Conservation (phyloP, 1,140 invertebrate genomes). For the Hormaphis cornu region DNA sequence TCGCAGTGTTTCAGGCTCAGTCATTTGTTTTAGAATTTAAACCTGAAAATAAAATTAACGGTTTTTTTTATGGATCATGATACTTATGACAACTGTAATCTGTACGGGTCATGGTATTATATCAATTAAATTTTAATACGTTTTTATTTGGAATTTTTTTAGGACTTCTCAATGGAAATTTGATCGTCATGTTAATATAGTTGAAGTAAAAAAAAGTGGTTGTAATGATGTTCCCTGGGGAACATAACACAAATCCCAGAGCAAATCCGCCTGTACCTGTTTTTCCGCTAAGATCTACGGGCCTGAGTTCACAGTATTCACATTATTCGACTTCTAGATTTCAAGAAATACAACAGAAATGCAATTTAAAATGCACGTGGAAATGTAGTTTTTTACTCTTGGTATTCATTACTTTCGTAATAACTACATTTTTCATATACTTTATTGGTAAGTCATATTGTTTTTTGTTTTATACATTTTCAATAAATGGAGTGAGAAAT, state of each 20-base stretch:
- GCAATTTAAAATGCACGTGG: constrained; percentile 22
- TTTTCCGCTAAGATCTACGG: constrained; percentile 12
- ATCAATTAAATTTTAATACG: too few species aligned
- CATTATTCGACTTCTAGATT: constrained; percentile 8
- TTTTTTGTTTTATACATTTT: too few species aligned
- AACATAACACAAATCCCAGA: background rate
- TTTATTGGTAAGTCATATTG: background rate
- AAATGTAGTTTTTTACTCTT: constrained; percentile 14
- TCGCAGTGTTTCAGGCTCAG: too few species aligned
- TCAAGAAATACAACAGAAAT: constrained; percentile 21
- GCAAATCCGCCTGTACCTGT: constrained; percentile 13
- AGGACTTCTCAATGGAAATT: background rate
- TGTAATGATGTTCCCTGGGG: constrained; percentile 15
- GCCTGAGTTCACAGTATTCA: constrained; percentile 3
- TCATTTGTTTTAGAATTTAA: too few species aligned
- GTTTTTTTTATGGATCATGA: too few species aligned
- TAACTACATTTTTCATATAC: background rate
- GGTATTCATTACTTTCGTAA: background rate
- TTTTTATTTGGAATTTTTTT: background rate
- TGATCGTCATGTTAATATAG: background rate
- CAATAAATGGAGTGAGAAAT: too few species aligned
- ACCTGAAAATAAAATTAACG: too few species aligned
- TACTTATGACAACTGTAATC: too few species aligned
- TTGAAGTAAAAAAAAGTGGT: background rate
- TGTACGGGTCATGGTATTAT: too few species aligned